Percentiles rank a stretch among this genome's conserved stretches.
Conservation (phyloP, 1,140 invertebrate species). For the Saccostrea cuccullata region DNA sequence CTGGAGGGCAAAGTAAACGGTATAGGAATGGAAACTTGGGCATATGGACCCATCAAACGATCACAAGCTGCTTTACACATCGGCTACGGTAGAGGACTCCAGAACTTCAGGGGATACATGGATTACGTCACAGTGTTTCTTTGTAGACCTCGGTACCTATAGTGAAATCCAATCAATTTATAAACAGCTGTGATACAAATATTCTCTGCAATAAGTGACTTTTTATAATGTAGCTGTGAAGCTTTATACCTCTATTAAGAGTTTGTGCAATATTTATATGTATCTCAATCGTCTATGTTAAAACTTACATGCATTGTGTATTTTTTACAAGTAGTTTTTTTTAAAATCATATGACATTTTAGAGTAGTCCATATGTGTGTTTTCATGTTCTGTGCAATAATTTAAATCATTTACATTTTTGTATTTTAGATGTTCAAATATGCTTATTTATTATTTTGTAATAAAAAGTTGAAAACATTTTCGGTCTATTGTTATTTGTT, state of each 20-base stretch:
- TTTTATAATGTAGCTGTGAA: too few species aligned
- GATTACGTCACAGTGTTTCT: slow-evolving; percentile 51
- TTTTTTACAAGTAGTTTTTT: too few species aligned
- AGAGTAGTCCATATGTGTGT: neutral
- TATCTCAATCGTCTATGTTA: too few species aligned
- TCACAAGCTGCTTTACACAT: slow-evolving; percentile 48
- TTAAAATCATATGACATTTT: too few species aligned
- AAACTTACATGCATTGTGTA: too few species aligned
- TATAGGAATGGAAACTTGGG: slow-evolving; percentile 24
- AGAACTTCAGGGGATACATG: slow-evolving; percentile 51
- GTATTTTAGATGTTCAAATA: neutral
- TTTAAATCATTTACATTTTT: neutral
- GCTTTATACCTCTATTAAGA: too few species aligned
- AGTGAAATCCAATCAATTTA: neutral
- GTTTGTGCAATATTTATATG: too few species aligned
- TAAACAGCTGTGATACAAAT: too few species aligned
- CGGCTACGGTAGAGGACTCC: slow-evolving; percentile 45
- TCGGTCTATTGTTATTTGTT: neutral
- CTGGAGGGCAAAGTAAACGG: slow-evolving; percentile 49
- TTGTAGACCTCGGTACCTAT: slow-evolving; percentile 39
- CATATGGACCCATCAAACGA: slow-evolving; percentile 38
- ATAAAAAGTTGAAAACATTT: neutral
- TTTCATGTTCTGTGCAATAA: neutral
- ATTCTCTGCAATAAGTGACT: too few species aligned
- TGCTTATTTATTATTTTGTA: neutral